A percentile compares a stretch with the other conserved stretches of the same genome.
These are phyloP conservation scores for Panagrolaimus sp. DNA, from an alignment of 1,140 invertebrate species.

Conservation along the genomic window DNA sequence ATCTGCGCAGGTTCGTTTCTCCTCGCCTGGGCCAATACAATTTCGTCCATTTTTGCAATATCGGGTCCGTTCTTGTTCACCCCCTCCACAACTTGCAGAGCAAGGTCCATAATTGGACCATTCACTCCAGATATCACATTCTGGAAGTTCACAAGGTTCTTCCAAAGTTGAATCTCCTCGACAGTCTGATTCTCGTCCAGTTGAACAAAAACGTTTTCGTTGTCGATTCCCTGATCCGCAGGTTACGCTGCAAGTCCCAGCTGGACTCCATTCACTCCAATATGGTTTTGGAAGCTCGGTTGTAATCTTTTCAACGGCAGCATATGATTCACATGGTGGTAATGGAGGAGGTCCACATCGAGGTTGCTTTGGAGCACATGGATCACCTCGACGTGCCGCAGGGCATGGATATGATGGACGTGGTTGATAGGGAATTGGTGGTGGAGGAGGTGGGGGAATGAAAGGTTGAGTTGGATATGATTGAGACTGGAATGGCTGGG, in stretches of 20 bases:
- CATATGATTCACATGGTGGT: not conserved
- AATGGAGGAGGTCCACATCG: not conserved
- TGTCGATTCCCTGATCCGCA: constrained; percentile 34
- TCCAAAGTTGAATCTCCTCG: constrained; percentile 35
- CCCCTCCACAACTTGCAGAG: constrained; percentile 71
- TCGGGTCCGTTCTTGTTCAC: constrained; percentile 68
- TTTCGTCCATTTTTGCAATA: constrained; percentile 60
- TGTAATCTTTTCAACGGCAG: too few relatives aligned
- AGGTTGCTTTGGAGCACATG: constrained; percentile 6
- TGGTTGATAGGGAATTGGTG: too few relatives aligned
- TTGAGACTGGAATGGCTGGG: too few relatives aligned
- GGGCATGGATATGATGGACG: not conserved
- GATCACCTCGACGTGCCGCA: constrained; percentile 1
- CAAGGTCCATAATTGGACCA: constrained; percentile 74
- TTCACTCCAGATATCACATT: constrained; percentile 59
- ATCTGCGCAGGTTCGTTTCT: constrained; percentile 29
- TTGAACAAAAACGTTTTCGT: constrained; percentile 31
- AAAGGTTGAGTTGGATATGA: too few relatives aligned
- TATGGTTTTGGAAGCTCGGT: constrained; percentile 5
- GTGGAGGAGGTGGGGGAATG: too few relatives aligned
- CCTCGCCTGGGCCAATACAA: constrained; percentile 21
- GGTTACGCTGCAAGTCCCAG: constrained; percentile 35
- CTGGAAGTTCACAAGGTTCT: constrained; percentile 35
- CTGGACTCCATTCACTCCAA: constrained; percentile 29
- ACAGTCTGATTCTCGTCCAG: constrained; percentile 33